phyloP scores from a whole-genome alignment of 2,888 invertebrate species.

The Anticlea derivata region DNA sequence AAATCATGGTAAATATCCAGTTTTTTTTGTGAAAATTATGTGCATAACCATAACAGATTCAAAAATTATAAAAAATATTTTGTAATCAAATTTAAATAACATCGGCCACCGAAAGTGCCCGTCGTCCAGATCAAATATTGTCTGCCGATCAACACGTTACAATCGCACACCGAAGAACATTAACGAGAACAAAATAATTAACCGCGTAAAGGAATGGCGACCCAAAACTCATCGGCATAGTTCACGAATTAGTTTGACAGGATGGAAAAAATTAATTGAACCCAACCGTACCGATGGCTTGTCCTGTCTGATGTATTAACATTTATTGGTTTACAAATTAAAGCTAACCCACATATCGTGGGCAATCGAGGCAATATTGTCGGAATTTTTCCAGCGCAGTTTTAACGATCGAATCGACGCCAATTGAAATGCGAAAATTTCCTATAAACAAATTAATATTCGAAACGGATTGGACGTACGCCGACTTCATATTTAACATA shows the following conservation, averaged over 20 bases:
- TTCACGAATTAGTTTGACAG: slow-evolving; percentile 78
- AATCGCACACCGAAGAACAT: slow-evolving; percentile 74
- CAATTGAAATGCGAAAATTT: slow-evolving; percentile 35
- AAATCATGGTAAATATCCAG: no score
- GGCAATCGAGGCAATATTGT: slow-evolving; percentile 61
- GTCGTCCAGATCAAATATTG: slow-evolving; percentile 70
- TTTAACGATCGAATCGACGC: slow-evolving; percentile 42
- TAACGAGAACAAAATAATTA: slow-evolving; percentile 74
- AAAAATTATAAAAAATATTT: slow-evolving; percentile 12
- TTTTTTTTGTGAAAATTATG: no score
- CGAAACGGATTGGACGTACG: slow-evolving; percentile 21
- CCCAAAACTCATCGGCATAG: slow-evolving; percentile 64
- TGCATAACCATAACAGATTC: no score
- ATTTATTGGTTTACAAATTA: slow-evolving; percentile 82
- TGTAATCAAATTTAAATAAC: slow-evolving; percentile 58
- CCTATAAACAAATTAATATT: slow-evolving; percentile 33
- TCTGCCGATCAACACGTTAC: slow-evolving; percentile 73
- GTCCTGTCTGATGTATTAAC: slow-evolving; percentile 76
- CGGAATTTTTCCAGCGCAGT: slow-evolving; percentile 37
- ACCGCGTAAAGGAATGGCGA: slow-evolving; percentile 53
- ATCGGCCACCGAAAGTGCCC: slow-evolving; percentile 51
- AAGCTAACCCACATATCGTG: slow-evolving; percentile 67
- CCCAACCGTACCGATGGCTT: slow-evolving; percentile 50
- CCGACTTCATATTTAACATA: slow-evolving; percentile 8
- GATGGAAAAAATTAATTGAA: slow-evolving; percentile 72